Evolutionary conservation across 2,113 vertebrate genomes (phyloP).

Genomic region (Arothron firmamentum): DNA sequence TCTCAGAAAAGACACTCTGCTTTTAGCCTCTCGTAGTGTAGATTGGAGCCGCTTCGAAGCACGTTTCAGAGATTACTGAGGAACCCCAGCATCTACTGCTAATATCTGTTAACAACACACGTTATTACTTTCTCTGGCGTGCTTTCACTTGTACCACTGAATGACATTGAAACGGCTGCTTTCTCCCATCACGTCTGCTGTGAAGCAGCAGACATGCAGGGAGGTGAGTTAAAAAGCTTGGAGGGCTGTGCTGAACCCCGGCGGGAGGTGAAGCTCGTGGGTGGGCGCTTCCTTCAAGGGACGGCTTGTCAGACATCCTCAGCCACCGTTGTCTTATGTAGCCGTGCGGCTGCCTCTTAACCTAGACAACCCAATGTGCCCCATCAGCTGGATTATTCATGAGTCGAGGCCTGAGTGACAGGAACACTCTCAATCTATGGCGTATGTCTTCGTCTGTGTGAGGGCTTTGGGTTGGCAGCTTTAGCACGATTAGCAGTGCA

Average conservation of each 20-base stretch:
- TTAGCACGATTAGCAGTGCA: no score
- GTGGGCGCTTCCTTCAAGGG: conserved; percentile 35
- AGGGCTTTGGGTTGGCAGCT: not conserved
- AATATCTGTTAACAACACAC: no score
- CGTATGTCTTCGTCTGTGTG: conserved; percentile 14
- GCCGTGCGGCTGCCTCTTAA: conserved; percentile 33
- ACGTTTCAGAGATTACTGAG: no score
- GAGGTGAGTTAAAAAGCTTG: not conserved
- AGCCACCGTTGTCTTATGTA: conserved; percentile 34
- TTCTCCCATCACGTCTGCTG: conserved; percentile 11
- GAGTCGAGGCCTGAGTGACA: conserved; percentile 30
- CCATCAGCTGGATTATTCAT: conserved; percentile 66
- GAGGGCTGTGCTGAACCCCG: not conserved
- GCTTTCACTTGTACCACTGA: not conserved
- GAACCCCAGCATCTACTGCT: no score
- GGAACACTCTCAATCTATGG: conserved; percentile 24
- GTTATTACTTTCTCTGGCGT: no score
- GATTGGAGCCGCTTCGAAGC: no score
- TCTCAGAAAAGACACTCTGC: not conserved
- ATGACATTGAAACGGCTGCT: conserved; percentile 3
- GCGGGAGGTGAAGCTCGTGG: conserved; percentile 3
- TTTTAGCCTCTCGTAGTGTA: not conserved
- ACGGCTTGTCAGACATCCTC: conserved; percentile 26
- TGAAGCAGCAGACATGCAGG: conserved; percentile 1
- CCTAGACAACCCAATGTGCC: conserved; percentile 44